Base-by-base conservation (phyloP, 2,113 vertebrate species). In the Zapornia atra region DNA sequence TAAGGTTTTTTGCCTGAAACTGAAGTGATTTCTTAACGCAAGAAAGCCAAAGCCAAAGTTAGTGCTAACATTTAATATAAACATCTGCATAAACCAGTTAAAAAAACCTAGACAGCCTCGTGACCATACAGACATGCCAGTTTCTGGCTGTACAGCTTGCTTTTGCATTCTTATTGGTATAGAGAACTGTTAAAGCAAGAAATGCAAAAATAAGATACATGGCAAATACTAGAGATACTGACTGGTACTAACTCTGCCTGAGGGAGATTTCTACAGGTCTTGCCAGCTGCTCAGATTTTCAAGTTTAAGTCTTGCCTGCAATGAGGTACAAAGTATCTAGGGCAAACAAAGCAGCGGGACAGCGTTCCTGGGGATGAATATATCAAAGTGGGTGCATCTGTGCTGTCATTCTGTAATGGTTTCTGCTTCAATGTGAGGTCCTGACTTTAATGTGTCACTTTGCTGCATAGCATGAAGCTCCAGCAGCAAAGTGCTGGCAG, bases 211-310 rank as follows among this genome's bases (percentile, higher is more conserved):
- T 73, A 82, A 75, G 82, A 87, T 63, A 71, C 54, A 60, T 76
- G 79, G 29, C n/a, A 86, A 95, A 59, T 14, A 53, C 33, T 29
- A 59, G 82, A 78, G 61, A 53, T 78, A 6, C 50, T 57, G 85
- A 44, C 61, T 91, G 77, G 56, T 76, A 5, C 7, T 7, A 65
- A 21, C 80, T 92, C 87, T 51, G 63, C 82, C 78, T 92, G 54
- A 82, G 82, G 85, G 90, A 73, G 81, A 60, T 89, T 93, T 97
- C 93, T 63, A 85, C 68, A 60, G 66, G 68, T 76, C 28, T 83
- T 81, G n/a, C 85, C 64, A 79, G 65, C 89, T 83, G 69, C 76
- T 73, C 0, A 0, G 10, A 34, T 84, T 82, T 77, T 61, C 70
- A 46, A 70, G 33, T 72, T 25, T 70, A 40, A 76, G 12, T 20